phyloP scores from a whole-genome alignment of 2,888 invertebrate genomes.

The Pterobdella sp. region DNA sequence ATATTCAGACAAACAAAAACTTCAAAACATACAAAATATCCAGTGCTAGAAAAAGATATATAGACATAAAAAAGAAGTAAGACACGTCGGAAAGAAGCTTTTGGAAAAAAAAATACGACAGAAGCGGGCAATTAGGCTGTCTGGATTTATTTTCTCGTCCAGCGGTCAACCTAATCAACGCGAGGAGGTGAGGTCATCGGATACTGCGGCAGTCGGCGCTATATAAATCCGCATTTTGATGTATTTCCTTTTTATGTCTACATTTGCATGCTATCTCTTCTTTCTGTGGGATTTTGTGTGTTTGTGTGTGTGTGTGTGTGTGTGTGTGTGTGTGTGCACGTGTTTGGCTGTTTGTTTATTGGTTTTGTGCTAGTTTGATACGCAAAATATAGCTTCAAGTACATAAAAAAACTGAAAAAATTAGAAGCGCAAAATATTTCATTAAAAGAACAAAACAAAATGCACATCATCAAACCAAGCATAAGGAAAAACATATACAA shows the following conservation, averaged over 20 bases:
- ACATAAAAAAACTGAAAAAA: background rate
- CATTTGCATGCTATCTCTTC: background rate
- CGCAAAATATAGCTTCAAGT: background rate
- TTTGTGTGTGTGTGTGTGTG: background rate
- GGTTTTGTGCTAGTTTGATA: too few species aligned
- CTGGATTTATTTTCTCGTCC: conserved; percentile 28
- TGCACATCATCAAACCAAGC: background rate
- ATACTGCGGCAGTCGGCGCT: background rate
- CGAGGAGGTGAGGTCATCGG: conserved; percentile 24
- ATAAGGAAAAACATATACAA: background rate
- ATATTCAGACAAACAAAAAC: background rate
- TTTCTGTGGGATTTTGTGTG: background rate
- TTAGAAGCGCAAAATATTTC: background rate
- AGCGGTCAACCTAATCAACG: conserved; percentile 31
- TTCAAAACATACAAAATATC: background rate
- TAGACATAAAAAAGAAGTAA: background rate
- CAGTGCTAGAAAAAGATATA: background rate
- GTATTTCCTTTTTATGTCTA: background rate
- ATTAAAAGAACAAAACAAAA: background rate
- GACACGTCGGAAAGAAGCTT: background rate
- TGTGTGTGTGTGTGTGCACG: too few species aligned
- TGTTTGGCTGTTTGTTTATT: background rate
- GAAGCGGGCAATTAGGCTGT: conserved; percentile 28
- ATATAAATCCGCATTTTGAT: conserved; percentile 10
- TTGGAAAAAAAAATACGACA: background rate